These are phyloP conservation scores for Euphysa ruthae DNA, from an alignment of 30 jellyfish, hydroid and myxozoan species.

Conservation along the genomic window DNA sequence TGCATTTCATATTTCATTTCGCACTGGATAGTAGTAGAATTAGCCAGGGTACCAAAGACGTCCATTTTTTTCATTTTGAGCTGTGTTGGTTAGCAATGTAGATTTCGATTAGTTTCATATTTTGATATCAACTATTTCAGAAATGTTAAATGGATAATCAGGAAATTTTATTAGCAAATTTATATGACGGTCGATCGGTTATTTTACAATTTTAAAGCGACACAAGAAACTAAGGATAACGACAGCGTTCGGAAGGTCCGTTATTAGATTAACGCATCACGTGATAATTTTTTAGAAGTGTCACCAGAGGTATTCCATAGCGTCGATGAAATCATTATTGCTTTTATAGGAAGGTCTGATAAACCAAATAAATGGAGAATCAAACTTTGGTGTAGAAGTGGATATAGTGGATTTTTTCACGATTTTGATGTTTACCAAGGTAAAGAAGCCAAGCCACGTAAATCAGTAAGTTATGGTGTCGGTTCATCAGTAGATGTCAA, in stretches of 20 bases:
- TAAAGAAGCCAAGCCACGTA: background rate
- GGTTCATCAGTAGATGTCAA: background rate
- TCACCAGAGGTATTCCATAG: conserved; percentile 33
- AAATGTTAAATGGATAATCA: too few species aligned
- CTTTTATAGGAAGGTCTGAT: conserved; percentile 17
- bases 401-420: conserved; percentile 2
- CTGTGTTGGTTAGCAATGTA: too few species aligned
- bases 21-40: too few species aligned
- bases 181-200: too few species aligned
- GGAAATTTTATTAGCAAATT: too few species aligned
- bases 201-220: background rate
- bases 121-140: too few species aligned
- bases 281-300: conserved; percentile 6
- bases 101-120: too few species aligned
- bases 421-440: conserved; percentile 37
- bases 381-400: conserved; percentile 33
- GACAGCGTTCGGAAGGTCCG: conserved; percentile 18
- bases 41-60: too few species aligned
- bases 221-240: background rate
- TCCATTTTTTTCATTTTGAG: too few species aligned
- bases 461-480: background rate
- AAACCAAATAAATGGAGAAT: conserved; percentile 34
- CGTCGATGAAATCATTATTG: conserved; percentile 23
- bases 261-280: background rate
- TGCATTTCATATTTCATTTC: too few species aligned